Base-by-base conservation (phyloP, 2,888 invertebrate genomes). In the Marasmarcha lunaedactyla region DNA sequence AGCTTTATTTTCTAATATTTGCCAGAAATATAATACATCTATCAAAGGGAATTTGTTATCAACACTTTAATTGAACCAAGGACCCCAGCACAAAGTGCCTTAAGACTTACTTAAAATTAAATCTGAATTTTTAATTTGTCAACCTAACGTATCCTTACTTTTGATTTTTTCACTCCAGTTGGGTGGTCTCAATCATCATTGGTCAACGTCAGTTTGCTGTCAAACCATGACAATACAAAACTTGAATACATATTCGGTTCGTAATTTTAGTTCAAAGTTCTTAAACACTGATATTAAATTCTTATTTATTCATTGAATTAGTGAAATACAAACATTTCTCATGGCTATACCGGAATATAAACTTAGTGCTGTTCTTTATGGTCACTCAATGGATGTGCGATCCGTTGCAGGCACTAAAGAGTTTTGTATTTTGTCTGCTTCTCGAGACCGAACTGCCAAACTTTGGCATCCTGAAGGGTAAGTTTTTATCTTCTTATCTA, bases 371-470 rank as follows among this genome's bases (percentile, higher is more conserved):
- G 87, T 89, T 50, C 76, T 96, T 39, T 73, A 79, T 50, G 94
- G 94, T 0, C 97, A 97, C 71, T 89, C 90, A 35, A 84, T 90
- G 63, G 97, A 97, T 68, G 95, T 97, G 13, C 87, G 97, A 52
- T 88, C 91, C 41, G 86, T 97, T 13, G 87, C 87, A 39, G 84
- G 84, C 9, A 77, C 85, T 4, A 76, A 85, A 44, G 89, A 90
- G 49, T 90, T 90, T 56, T 88, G 87, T 46, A 89, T 97, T 55
- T 78, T 96, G 34, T 95, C 96, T 4, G 93, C 92, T 14, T 97
- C 97, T 2, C 87, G 97, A 54, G 97, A 97, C 71, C 90, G 90
- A 68, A 93, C 93, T 11, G 90, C 93, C 1, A 92, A 92, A 73
- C 77, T 94, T 30, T 97, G 97, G 97, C 89, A 88, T 60, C 89